Evolutionary conservation across 2,113 vertebrate species (phyloP), one percentile per base, ranked within the genome.

Genomic region (Cheirogaleus medius): DNA sequence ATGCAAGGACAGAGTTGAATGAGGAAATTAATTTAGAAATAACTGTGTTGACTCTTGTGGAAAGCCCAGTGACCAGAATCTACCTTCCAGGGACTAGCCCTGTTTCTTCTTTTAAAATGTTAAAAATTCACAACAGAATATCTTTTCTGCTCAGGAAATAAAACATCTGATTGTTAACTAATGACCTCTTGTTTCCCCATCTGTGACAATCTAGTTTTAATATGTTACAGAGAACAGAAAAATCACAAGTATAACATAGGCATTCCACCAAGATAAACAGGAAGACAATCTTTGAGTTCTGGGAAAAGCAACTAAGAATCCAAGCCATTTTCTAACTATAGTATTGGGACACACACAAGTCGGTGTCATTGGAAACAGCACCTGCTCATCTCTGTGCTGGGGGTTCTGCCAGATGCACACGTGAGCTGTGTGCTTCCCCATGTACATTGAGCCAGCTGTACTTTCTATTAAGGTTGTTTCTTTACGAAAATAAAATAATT

Each of bases 181-280:
- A 66, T 63, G 87, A 78, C 84, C 80, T 90, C 76, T 80, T 66
- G 49, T 87, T 93, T 94, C 90, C 66, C 71, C 78, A 94, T 96
- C n/a, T 90, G 92, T 86, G 94, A 90, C 82, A 90, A 54, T 95
- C 82, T 85, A 95, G 80, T 96, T 87, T 94, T 94, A 96, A 80
- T 85, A 49, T 0, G 20, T 96, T 93, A 81, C 69, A 82, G 94
- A 92, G 80, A 95, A 95, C 74, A 95, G 96, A 96, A 95, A 84
- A 92, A 76, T 95, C 84, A 49, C 95, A 87, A 95, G 58, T 78
- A 81, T 73, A 96, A 52, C 77, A 74, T 34, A 97, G 96, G 97
- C 97, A 94, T 82, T 15, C 77, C 92, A 95, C 96, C 96, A 96
- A 98, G 94, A 98, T 96, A 98, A 98, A 98, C 97, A 98, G 97